Evolutionary conservation across 53 echinoderm and acorn worm species (phyloP), one percentile per base, ranked within the genome.

Genomic region (Astropecten irregularis): DNA sequence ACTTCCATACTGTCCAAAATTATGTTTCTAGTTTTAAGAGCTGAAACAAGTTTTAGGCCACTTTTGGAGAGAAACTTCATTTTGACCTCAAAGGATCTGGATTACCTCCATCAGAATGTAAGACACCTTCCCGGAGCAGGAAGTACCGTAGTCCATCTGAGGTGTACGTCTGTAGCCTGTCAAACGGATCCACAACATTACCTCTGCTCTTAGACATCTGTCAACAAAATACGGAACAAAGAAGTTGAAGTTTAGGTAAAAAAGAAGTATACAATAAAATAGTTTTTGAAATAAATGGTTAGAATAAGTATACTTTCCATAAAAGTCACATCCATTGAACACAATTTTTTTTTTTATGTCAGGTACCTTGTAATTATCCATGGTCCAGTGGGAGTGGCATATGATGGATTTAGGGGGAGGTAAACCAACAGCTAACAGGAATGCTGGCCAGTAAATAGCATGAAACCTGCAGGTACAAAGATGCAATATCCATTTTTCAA

Each of bases 191-290:
- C 33, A 96, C 93, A 16, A 96, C 96, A 73, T 96, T 96, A 10
- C 96, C 96, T 73, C 87, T 89, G 55, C 96, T 97, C 55, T 97
- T 97, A 35, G 99, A 97, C 99, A 97, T 97, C 99, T 97, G 40
- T 23, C 68, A 54, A 48, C 31, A 21, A 69, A 51, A 18, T n/a
- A n/a, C n/a, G n/a, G 49, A 56, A 34, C 30, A 66, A 31, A 9
- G 20, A 21, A 40, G 28, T 40, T 19, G 38, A 42, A 22, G 46
- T 36, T 35, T 21, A 82, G 11, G 37, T 31, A 68, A 22, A 21
- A 42, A 40, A 0, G n/a, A n/a, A n/a, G n/a, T n/a, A n/a, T n/a
- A n/a, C n/a, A n/a, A n/a, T n/a, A n/a, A n/a, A n/a, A n/a, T n/a
- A n/a, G n/a, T n/a, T n/a, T n/a, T n/a, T n/a, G n/a, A n/a, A n/a